Base-by-base conservation (phyloP, 2,113 vertebrate genomes). In the Isichthys henryi region DNA sequence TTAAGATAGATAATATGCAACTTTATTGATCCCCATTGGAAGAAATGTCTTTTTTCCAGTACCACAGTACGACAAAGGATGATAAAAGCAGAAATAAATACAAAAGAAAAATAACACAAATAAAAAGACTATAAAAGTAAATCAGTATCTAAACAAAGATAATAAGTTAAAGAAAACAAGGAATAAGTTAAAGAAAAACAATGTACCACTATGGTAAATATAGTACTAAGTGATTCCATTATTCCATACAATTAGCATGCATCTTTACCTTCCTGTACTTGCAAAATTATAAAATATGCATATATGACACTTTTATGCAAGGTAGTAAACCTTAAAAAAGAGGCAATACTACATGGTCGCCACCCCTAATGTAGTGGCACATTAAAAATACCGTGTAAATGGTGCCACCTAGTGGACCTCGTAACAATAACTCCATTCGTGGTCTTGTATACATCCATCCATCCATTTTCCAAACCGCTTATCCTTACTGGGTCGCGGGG, bases 361-460 rank as follows among this genome's bases (percentile, higher is more conserved):
- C 13, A 43, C 5, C 35, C 15, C 43, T 19, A 6, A 15, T 5
- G 80, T 1, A 45, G 7, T 46, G 82, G 11, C 11, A 48, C 17
- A 21, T 9, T 3, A 1, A 19, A 45, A 80, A 77, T 6, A 52
- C 66, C 66, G 50, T 17, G 88, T 19, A 15, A 80, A 50, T 19
- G 27, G 1, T 43, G 70, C 88, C 88, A 66, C 70, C 88, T 80
- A 66, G 66, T 86, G 45, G 43, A 88, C 19, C 88, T 88, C 5
- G 27, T 39, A 15, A 52, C 13, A 52, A 87, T 3, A 15, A 87
- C 13, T 86, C 27, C 27, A 7, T 56, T 56, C n/a, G 27, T 1
- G 50, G 0, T 56, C 43, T 70, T 45, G 3, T 88, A 45, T 19
- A 48, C 87, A 88, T n/a, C n/a, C n/a, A n/a, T n/a, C n/a, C n/a